Conservation (phyloP, 2,113 vertebrate species). For the Benitochromis conjunctus region DNA sequence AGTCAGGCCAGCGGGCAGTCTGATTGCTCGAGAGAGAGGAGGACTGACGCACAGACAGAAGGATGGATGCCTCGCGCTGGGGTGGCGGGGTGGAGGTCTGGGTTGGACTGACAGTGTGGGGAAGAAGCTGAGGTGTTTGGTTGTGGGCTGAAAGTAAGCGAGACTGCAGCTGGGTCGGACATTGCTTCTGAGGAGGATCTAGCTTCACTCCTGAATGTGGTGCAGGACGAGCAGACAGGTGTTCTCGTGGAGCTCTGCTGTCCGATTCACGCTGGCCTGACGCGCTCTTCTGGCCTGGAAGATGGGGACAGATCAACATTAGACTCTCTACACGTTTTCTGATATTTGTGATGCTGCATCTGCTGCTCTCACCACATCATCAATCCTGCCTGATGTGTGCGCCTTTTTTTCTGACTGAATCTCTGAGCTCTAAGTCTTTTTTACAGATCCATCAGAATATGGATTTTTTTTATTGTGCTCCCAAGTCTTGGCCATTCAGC, state of each 20-base stretch:
- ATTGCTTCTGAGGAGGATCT: background rate
- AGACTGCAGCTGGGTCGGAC: background rate
- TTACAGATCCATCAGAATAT: too few relatives aligned
- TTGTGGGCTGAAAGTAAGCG: background rate
- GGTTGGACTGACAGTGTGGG: background rate
- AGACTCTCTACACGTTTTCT: background rate
- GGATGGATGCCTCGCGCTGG: background rate
- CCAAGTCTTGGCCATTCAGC: too few relatives aligned
- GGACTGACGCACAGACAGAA: background rate
- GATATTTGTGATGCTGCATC: background rate
- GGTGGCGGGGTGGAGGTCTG: background rate
- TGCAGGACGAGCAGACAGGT: background rate
- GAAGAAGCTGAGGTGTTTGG: background rate
- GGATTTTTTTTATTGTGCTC: too few relatives aligned
- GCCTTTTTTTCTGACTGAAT: too few relatives aligned
- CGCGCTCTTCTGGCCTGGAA: constrained; percentile 17
- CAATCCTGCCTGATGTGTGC: background rate
- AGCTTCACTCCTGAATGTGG: constrained; percentile 18
- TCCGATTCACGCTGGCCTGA: background rate
- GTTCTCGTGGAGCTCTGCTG: background rate
- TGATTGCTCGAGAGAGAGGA: background rate
- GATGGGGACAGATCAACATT: background rate
- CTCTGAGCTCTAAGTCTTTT: too few relatives aligned
- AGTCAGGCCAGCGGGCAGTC: background rate
- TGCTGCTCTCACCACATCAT: background rate